Base-by-base conservation (phyloP, 2,113 vertebrate genomes). In the Odocoileus virginianus region DNA sequence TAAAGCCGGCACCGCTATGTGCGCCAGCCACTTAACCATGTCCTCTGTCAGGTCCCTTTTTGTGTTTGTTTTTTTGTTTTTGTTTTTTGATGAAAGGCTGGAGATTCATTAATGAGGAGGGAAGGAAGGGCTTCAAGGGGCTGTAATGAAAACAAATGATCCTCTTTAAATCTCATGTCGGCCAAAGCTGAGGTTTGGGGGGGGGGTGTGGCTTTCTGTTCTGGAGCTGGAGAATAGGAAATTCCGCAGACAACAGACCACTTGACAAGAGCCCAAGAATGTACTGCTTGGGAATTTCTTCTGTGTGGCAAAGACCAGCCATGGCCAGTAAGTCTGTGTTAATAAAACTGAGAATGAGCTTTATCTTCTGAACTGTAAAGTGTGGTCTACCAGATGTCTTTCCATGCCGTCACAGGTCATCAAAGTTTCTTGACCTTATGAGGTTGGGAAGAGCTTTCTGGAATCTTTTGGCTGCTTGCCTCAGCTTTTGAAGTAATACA, bases 41-140 rank as follows among this genome's bases (percentile, higher is more conserved):
- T 98, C 98, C 98, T 98, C 98, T 98, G 98, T 98, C 96, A 97
- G 79, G 89, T 96, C 64, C 76, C 96, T 97, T 95, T 98, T 93
- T 97, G 96, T 87, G 7, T 97, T 98, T 95, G 91, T 71, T 97
- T 98, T 98, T 98, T 99, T 98, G 67, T 98, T 98, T 98, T 99
- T 99, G 98, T 98, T 98, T 98, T 97, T 98, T 95, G 97, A 98
- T 98, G 98, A 98, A 97, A 98, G 98, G 98, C 98, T 98, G 97
- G 98, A 99, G 98, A 98, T 99, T 98, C 98, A 98, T 98, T 98
- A 99, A 98, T 90, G 58, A 95, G 98, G 89, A 98, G 94, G 98
- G 98, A 98, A 98, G 97, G 97, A 96, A 94, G 97, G 98, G 96
- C 97, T 98, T 98, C 98, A 98, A 98, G 98, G 98, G 90, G 93